Evolutionary conservation across 2,888 invertebrate species (phyloP), one percentile per base, ranked within the genome.

Genomic region (Nomada ruficornis): DNA sequence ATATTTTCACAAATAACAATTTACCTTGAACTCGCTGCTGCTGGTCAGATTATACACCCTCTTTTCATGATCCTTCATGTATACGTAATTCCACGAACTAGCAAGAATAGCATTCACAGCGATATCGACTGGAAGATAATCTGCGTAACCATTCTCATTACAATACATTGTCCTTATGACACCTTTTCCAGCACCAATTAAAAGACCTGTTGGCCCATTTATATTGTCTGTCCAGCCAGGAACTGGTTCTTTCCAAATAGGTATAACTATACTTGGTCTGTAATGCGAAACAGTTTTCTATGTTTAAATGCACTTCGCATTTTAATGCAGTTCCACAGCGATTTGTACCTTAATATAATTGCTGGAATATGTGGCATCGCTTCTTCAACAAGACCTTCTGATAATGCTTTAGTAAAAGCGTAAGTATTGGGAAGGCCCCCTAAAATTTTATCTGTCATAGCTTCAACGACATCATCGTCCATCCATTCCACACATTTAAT

Each of bases 161-260:
- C 97, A 98, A 92, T 97, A 97, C 97, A 98, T 97, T 0, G 97
- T 96, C n/a, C 98, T 95, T 81, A 98, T 95, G 0, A 98, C 97
- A 0, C 98, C 98, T 92, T 98, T 98, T 13, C 98, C 98, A 10
- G 97, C 97, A 5, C 96, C 91, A 71, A 96, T 97, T 4, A 98
- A 94, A 1, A 98, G 94, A 10, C 98, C 98, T 0, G 97, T 97
- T 0, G 98, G 98, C n/a, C 98, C 98, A 91, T 98, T 98, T 74
- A 98, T 97, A 90, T 98, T 98, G 93, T 98, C 98, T 0, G 98
- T 98, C 98, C 98, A 98, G 9, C 97, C 98, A 0, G 97, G 97
- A 0, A 97, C 91, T 0, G 98, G 98, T 57, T 97, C 97, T 90
- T 96, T 96, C 97, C 97, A 97, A 62, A 97, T 95, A 1, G 98